These are phyloP conservation scores for Agelas oroides DNA, from an alignment of 37 sponge, comb jelly and placozoan species.

Conservation along the genomic window DNA sequence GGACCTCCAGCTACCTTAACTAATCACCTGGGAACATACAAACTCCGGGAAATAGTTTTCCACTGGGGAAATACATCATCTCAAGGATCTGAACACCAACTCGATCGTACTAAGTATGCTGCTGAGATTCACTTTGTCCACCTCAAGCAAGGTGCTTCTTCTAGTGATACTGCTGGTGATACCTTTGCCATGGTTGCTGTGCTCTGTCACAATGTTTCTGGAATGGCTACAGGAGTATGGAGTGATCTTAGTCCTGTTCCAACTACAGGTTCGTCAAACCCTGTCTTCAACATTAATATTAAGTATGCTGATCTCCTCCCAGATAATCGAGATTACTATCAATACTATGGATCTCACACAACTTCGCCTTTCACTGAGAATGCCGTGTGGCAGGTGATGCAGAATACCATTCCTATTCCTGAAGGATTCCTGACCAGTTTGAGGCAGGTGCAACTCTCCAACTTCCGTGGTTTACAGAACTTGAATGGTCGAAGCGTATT, in stretches of 20 bases:
- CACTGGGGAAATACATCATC: slow-evolving; percentile 47
- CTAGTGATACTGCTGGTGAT: slow-evolving; percentile 1
- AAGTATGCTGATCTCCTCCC: slow-evolving; percentile 43
- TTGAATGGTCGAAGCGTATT: neutral
- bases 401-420: slow-evolving; percentile 35
- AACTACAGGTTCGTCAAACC: neutral
- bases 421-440: neutral
- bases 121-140: slow-evolving; percentile 57
- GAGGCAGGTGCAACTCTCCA: neutral
- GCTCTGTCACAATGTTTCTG: neutral
- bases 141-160: slow-evolving; percentile 1
- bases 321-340: slow-evolving; percentile 31
- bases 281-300: neutral
- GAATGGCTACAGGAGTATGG: neutral
- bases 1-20: neutral
- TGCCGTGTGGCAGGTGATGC: slow-evolving; percentile 69
- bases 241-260: neutral
- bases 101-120: slow-evolving; percentile 9
- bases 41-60: too few species aligned
- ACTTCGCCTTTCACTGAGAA: slow-evolving; percentile 58
- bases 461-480: neutral
- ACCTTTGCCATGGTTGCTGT: slow-evolving; percentile 31
- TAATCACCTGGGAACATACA: slow-evolving; percentile 41
- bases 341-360: slow-evolving; percentile 68
- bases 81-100: slow-evolving; percentile 55